Base-by-base conservation (phyloP, 2,888 invertebrate genomes). In the Pristionchus fissidentatus region DNA sequence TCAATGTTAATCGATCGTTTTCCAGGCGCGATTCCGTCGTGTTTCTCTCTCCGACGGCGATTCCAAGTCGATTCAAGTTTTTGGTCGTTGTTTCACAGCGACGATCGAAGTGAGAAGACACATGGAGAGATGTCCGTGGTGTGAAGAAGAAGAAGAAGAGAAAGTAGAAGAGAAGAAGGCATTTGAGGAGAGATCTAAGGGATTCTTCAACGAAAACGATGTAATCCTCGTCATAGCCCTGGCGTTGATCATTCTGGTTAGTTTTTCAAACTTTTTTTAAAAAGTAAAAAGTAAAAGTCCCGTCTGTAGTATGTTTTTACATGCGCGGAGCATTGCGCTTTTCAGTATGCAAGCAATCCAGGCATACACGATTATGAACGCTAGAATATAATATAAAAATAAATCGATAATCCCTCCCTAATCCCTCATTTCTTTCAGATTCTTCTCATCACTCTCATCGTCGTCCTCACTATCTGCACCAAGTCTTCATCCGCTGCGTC, bases 11-110 rank as follows among this genome's bases (percentile, higher is more conserved):
- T n/a, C n/a, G 26, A 26, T 26, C 7, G 15, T 19, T 13, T 41
- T 41, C 41, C 66, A 66, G 66, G 22, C 66, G 35, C 66, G 66
- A 66, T 66, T 66, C 38, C 66, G 29, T 66, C 66, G 66, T 22
- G 38, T 66, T 66, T 66, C 66, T 22, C 35, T 66, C 22, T 66
- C 66, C 13, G 66, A 66, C 22, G 41, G 66, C 35, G 66, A 66
- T 66, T 10, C n/a, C 38, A 66, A 66, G 41, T 1, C 66, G 0
- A 66, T 66, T 66, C 41, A 66, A 38, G 38, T 66, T 10, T 66
- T 19, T 22, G 66, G 66, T 41, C 66, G 66, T n/a, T 66, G 66
- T 38, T 66, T 66, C 38, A 66, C 66, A 32, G 66, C 66, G 13
- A 66, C 66, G 7, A 38, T 66, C n/a, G 66, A 66, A 38, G 66